Base-by-base conservation (phyloP, 2,888 invertebrate genomes). In the Cistogaster globosa region DNA sequence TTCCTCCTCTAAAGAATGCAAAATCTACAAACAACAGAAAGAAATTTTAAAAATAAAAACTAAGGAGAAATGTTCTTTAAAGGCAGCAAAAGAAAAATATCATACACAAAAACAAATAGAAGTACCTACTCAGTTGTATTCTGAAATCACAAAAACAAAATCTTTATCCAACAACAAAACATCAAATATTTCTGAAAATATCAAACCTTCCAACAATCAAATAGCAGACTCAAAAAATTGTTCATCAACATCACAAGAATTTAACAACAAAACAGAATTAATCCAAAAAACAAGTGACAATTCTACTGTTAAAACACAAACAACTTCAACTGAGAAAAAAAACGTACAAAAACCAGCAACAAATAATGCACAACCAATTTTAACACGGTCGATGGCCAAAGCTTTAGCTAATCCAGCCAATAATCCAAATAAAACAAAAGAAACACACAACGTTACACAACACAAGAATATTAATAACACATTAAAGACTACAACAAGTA, bases 41-140 rank as follows among this genome's bases (percentile, higher is more conserved):
- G 58, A 82, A 26, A 81, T 72, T 16, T 18, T 76, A 42, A 78
- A 76, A 74, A 78, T 84, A 8, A 84, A 81, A 78, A 62, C 71
- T 6, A 38, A 60, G 26, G 45, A 82, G 22, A 81, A 71, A 42
- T 81, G 65, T 14, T 11, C 69, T 45, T 42, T 69, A 12, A 57
- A 57, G 9, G 57, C 16, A 1, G 69, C 69, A 12, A 69, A 69
- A 45, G 57, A 58, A 26, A 69, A 69, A 57, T 69, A 69, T n/a
- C 6, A 42, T 16, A 3, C 57, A 2, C 42, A 36, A 57, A 57
- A 57, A 57, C 26, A 9, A 20, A 1, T 26, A 4, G 38, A 38
- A 38, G 4, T 42, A 0, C 26, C 42, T 16, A 16, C 6, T 14
- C 6, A 55, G 36, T 38, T 20, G 8, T 69, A 14, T 9, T 36